Evolutionary conservation across 2,797 vertebrate genomes (phyloP), one percentile per base, ranked within the genome.

Genomic region (Enteromius mattozi): DNA sequence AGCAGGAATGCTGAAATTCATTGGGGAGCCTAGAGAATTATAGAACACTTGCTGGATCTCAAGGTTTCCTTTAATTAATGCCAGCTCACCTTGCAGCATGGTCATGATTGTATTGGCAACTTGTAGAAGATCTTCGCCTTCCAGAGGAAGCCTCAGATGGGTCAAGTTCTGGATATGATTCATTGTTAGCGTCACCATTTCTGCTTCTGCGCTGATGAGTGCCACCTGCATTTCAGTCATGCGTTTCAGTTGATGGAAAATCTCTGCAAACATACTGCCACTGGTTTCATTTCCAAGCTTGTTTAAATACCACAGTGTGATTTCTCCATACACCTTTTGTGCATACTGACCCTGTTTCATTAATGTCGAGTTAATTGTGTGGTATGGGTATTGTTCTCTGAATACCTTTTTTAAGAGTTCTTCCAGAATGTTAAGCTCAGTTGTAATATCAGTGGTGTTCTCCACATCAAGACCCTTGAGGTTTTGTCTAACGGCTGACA

Each of bases 281-380:
- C 85, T 92, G 33, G 91, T 94, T 85, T 91, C 86, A 13, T 93
- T 93, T 88, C 92, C 92, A 76, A 96, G 80, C 42, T 79, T 92
- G 37, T 78, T 87, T 80, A 96, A 87, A 88, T 95, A 95, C 94
- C 94, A 95, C 16, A 90, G 12, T n/a, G 89, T 82, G 13, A 95
- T 91, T 33, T 93, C 83, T 33, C 91, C 61, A 75, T 92, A 93
- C 0, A 88, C 71, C 42, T 56, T 85, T 61, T 93, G 90, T 12
- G 86, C 79, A 61, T 90, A 37, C 0, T 47, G 1, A 0, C 87
- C 42, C 37, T 95, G 61, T 0, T 21, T 42, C 70, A 88, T 59
- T 56, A 88, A 27, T n/a, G 89, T 92, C 45, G 72, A 21, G 59
- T 95, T 91, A 1, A 74, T 87, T 30, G 72, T 80, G 24, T 88